Base-by-base conservation (phyloP, 2,797 vertebrate genomes). In the Streptopelia turtur region DNA sequence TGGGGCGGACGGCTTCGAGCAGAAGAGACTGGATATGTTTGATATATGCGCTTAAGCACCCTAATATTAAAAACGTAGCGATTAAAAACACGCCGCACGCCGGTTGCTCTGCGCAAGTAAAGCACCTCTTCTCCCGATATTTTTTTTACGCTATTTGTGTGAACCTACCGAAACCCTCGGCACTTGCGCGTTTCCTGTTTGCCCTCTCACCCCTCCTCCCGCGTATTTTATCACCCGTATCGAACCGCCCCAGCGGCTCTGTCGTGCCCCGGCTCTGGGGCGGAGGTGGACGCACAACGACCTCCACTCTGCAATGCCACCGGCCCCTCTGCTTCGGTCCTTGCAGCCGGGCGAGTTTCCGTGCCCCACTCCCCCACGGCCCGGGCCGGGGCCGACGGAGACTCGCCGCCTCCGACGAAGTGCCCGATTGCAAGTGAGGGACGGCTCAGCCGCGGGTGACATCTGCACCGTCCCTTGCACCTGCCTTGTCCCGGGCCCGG, bases 121-220 rank as follows among this genome's bases (percentile, higher is more conserved):
- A 28, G 55, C 23, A 4, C 14, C 4, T 74, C 35, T 71, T 13
- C 24, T 23, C 43, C 43, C 43, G 43, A 45, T 43, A 18, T 52
- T 20, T 3, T 25, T 22, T 13, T 2, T 7, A 11, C 20, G 2
- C 10, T 30, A 4, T 71, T 60, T 68, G 4, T 23, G 50, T 80
- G 57, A 66, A 47, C 5, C 22, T 52, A 23, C 30, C 11, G 37
- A 57, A 63, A 37, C 6, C 33, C 33, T 10, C 4, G 22, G 11
- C 55, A 37, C 45, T 43, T 23, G 14, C 12, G 8, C 15, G 10
- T 15, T 65, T 59, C 9, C 17, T 16, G 8, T 13, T 8, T 17
- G 28, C 24, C 2, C 13, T 6, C 5, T 11, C 11, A 6, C 35
- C 5, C 6, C 1, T 45, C 2, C 17, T 0, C 6, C 10, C 11